Evolutionary conservation across 2,888 invertebrate genomes (phyloP).

Genomic region (Stenurella melanura): DNA sequence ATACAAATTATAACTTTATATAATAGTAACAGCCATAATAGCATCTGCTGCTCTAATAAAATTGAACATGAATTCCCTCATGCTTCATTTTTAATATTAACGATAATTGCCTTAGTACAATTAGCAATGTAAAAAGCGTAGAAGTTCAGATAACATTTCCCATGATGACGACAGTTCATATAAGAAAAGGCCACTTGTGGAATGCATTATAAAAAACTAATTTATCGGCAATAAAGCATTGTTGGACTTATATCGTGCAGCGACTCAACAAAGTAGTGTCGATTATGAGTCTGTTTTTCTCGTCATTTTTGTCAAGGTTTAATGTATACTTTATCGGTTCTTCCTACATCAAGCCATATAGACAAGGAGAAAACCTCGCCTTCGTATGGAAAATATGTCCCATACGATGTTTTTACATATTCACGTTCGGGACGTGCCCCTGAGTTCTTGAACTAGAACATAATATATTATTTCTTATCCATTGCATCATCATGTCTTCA

Average conservation of each 20-base stretch:
- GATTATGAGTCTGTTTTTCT: neutral
- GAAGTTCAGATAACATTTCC: neutral
- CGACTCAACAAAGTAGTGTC: neutral
- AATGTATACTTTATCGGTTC: neutral
- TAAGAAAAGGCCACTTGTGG: slow-evolving; percentile 12
- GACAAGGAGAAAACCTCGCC: no score
- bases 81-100: slow-evolving; percentile 1
- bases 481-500: no score
- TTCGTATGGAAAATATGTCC: no score
- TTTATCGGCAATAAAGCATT: slow-evolving; percentile 29
- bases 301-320: neutral
- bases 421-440: no score
- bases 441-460: no score
- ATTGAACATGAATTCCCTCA: slow-evolving; percentile 10
- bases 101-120: slow-evolving; percentile 8
- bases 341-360: neutral
- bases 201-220: slow-evolving; percentile 24
- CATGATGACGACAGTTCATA: neutral
- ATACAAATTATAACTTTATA: no score
- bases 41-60: neutral
- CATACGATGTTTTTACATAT: no score
- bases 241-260: slow-evolving; percentile 8
- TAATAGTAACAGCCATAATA: no score
- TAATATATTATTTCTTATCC: no score
- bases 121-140: neutral